Percentiles rank a stretch among this genome's conserved stretches.
phyloP scores from a whole-genome alignment of 2,888 invertebrate species.

The Acanthacorydalis orientalis region DNA sequence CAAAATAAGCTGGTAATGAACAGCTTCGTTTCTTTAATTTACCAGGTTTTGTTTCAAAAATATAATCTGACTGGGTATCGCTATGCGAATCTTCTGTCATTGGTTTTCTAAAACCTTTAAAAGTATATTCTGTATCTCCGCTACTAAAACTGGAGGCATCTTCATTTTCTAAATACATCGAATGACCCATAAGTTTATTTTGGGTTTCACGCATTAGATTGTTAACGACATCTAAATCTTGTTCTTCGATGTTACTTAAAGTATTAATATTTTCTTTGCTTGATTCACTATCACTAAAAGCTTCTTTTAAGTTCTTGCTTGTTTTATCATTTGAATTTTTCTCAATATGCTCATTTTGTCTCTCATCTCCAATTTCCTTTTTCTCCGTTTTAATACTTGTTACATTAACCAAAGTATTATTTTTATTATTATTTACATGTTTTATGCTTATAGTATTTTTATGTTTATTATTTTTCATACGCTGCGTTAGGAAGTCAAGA shows the following conservation, averaged over 20 bases:
- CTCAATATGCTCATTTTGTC: too few species aligned
- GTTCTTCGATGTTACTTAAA: too few species aligned
- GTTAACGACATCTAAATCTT: neutral
- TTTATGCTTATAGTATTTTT: neutral
- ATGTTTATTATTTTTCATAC: constrained; percentile 1
- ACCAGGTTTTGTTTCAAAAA: neutral
- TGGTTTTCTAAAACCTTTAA: neutral
- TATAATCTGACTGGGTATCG: neutral
- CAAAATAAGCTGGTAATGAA: constrained; percentile 1
- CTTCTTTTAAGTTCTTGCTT: too few species aligned
- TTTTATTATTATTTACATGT: too few species aligned
- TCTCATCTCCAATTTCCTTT: too few species aligned
- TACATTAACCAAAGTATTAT: too few species aligned
- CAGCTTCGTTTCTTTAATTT: neutral
- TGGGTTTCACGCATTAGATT: neutral
- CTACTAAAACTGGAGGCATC: neutral
- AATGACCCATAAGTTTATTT: neutral
- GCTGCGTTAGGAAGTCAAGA: constrained; percentile 1
- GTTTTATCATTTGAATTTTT: too few species aligned
- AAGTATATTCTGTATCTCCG: neutral
- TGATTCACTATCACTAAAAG: too few species aligned
- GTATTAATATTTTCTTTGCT: too few species aligned
- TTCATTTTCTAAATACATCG: neutral
- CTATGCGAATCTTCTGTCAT: neutral
- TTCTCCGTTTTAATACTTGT: too few species aligned